phyloP scores from a whole-genome alignment of 2,113 vertebrate genomes.

The Globicephala melas region DNA sequence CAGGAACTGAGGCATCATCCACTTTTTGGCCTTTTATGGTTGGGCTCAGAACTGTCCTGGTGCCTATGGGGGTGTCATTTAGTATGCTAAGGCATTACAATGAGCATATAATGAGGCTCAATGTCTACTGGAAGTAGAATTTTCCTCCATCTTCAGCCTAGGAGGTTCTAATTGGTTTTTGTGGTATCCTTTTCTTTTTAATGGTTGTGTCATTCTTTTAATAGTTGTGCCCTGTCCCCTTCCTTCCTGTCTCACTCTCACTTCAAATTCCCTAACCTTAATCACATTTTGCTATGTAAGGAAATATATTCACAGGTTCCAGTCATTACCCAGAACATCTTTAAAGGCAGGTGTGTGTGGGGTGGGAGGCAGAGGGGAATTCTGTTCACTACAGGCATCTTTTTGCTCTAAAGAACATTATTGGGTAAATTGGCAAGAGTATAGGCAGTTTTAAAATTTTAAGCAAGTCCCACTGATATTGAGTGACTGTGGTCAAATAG shows the following conservation, averaged over 20 bases:
- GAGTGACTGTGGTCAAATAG: background rate
- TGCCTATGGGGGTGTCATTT: no score
- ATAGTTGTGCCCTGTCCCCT: no score
- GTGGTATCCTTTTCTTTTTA: no score
- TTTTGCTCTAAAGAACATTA: background rate
- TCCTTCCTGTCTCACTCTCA: background rate
- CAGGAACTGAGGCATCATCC: no score
- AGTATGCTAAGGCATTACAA: no score
- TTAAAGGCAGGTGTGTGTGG: background rate
- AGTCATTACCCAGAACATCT: background rate
- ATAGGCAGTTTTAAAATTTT: background rate
- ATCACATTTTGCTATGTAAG: background rate
- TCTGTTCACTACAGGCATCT: background rate
- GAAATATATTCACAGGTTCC: background rate
- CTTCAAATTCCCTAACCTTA: background rate
- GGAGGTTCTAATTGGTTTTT: no score
- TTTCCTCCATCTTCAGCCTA: no score
- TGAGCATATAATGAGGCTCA: no score
- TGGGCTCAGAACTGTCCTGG: no score
- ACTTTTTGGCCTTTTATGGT: no score
- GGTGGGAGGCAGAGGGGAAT: rapidly evolving
- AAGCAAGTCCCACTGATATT: background rate
- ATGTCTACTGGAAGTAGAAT: no score
- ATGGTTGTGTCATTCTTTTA: no score
- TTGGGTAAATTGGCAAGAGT: background rate